Evolutionary conservation across 2,797 vertebrate genomes (phyloP).

Genomic region (Falco peregrinus): DNA sequence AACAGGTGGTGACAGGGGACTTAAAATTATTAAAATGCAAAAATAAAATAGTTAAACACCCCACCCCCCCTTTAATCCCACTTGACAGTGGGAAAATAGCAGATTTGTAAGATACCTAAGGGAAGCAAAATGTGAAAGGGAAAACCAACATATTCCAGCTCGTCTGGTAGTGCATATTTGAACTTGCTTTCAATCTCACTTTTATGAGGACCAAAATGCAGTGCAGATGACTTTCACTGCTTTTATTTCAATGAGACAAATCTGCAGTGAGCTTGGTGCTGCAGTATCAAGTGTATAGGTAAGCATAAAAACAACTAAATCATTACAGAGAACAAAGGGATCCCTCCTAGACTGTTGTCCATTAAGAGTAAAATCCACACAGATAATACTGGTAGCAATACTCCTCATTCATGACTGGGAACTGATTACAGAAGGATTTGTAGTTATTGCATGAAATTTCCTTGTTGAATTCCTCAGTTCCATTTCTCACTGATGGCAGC

Average conservation of each 20-base stretch:
- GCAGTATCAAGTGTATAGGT: background rate
- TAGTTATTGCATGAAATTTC: background rate
- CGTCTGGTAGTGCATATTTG: background rate
- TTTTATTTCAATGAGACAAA: background rate
- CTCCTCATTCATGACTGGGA: background rate
- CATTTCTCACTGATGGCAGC: background rate
- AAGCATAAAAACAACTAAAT: background rate
- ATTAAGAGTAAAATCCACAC: background rate
- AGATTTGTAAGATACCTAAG: background rate
- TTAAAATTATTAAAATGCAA: background rate
- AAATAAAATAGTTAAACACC: accelerated
- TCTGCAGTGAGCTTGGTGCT: background rate
- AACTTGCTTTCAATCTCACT: background rate
- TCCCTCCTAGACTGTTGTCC: background rate
- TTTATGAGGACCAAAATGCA: background rate
- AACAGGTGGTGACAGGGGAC: background rate
- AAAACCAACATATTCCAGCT: background rate
- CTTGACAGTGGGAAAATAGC: background rate
- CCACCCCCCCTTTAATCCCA: background rate
- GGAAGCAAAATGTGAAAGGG: background rate
- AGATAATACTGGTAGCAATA: background rate
- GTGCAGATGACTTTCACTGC: background rate
- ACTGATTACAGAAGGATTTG: background rate
- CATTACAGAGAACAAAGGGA: background rate
- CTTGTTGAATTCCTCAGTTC: background rate